These are phyloP conservation scores for Ormyrus nitidulus DNA, from an alignment of 2,888 invertebrate genomes.

Conservation along the genomic window DNA sequence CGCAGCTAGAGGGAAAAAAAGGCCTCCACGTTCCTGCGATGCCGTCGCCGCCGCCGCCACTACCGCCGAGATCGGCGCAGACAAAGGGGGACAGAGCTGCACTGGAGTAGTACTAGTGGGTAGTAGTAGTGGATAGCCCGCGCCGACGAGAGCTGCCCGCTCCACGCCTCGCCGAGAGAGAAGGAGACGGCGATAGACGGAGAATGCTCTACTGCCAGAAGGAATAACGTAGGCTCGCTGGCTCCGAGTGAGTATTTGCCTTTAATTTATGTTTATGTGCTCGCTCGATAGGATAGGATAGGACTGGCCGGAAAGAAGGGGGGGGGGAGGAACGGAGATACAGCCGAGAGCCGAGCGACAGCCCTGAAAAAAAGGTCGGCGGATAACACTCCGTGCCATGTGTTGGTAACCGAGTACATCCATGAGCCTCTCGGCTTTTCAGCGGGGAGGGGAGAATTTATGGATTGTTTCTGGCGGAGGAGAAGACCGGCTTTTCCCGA, in stretches of 20 bases:
- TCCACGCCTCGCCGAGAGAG: neutral
- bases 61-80: slow-evolving; percentile 48
- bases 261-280: neutral
- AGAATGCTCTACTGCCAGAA: slow-evolving; percentile 49
- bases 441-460: slow-evolving; percentile 20
- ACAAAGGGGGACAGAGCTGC: slow-evolving; percentile 54
- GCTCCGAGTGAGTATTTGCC: slow-evolving; percentile 29
- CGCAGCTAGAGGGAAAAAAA: neutral
- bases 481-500: slow-evolving; percentile 41
- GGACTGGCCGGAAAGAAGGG: neutral
- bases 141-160: slow-evolving; percentile 1
- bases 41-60: slow-evolving; percentile 31
- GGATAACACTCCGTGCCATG: no score
- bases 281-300: neutral
- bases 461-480: slow-evolving; percentile 27
- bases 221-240: slow-evolving; percentile 50
- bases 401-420: no score
- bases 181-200: neutral
- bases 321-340: neutral
- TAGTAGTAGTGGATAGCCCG: slow-evolving; percentile 16
- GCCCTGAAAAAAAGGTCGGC: slow-evolving; percentile 11
- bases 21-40: slow-evolving; percentile 33
- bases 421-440: neutral
- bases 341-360: neutral
- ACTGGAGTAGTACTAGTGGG: slow-evolving; percentile 20